phyloP scores from a whole-genome alignment of 2,797 vertebrate species.

The Dendrocincla fuliginosa region DNA sequence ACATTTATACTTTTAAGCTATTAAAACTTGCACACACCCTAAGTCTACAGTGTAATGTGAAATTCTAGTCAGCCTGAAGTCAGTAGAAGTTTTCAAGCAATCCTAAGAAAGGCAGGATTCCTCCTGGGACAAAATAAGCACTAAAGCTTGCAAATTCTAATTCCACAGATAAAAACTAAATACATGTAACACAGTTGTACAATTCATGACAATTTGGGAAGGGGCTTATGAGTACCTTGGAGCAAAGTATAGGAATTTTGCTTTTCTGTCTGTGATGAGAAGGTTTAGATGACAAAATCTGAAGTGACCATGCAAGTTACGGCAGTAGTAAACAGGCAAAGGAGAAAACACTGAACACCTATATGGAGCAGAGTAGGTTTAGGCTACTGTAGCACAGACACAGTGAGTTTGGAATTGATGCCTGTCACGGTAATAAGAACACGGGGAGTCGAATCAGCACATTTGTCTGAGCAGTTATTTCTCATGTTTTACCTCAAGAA shows the following conservation, averaged over 20 bases:
- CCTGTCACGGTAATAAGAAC: not conserved
- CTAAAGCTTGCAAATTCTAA: not conserved
- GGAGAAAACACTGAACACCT: not conserved
- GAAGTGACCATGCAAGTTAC: not conserved
- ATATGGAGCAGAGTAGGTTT: not conserved
- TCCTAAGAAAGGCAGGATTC: not conserved
- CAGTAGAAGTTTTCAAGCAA: not conserved
- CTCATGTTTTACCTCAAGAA: not conserved
- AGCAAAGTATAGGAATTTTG: not conserved
- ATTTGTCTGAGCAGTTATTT: not conserved
- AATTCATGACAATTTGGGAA: not conserved
- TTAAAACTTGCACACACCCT: not conserved
- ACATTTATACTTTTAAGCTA: slow-evolving; percentile 6
- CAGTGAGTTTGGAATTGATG: not conserved
- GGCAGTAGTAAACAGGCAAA: not conserved
- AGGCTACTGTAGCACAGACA: not conserved
- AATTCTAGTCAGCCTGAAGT: not conserved
- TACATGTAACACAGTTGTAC: rapidly evolving
- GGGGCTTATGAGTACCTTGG: not conserved
- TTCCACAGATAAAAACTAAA: not conserved
- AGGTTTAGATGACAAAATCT: not conserved
- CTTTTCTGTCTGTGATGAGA: not conserved
- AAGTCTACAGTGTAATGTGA: not conserved
- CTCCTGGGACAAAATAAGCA: not conserved
- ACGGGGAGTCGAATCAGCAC: not conserved